Evolutionary conservation across 1,140 invertebrate genomes (phyloP).

Genomic region (Philaenus spumarius): DNA sequence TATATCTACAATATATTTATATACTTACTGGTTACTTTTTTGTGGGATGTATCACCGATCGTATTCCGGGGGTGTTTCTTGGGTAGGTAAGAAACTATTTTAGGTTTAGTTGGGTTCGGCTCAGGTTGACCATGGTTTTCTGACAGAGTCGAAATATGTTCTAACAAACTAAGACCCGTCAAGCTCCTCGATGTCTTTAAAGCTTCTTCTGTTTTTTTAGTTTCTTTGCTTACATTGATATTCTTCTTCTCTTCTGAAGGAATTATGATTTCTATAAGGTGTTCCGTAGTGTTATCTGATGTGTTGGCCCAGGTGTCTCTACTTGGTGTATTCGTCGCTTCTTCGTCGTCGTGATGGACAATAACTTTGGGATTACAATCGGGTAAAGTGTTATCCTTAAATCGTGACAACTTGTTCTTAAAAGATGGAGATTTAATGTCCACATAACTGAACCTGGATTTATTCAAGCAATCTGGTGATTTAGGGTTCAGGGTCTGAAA

Average conservation of each 20-base stretch:
- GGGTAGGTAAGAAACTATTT: constrained; percentile 24
- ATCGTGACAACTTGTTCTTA: constrained; percentile 21
- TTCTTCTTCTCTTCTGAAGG: constrained; percentile 11
- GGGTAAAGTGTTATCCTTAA: constrained; percentile 13
- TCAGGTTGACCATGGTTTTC: constrained; percentile 1
- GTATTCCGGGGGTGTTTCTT: constrained; percentile 16
- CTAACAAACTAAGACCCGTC: constrained; percentile 12
- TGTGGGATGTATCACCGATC: neutral
- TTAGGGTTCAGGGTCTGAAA: constrained; percentile 1
- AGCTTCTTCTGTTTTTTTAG: neutral
- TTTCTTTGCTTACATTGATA: neutral
- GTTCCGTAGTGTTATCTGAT: constrained; percentile 16
- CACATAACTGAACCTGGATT: constrained; percentile 24
- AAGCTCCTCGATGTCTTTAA: constrained; percentile 1
- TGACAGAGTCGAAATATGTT: constrained; percentile 22
- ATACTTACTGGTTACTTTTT: neutral
- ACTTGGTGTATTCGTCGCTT: constrained; percentile 1
- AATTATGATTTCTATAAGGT: constrained; percentile 23
- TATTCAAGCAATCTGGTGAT: constrained; percentile 6
- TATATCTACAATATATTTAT: too few relatives aligned
- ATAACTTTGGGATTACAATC: constrained; percentile 20
- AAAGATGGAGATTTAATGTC: constrained; percentile 27
- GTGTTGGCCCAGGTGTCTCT: constrained; percentile 7
- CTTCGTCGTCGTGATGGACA: constrained; percentile 16
- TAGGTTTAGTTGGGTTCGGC: constrained; percentile 23